Base-by-base conservation (phyloP, 2,797 vertebrate species). In the Silurus aristotelis region DNA sequence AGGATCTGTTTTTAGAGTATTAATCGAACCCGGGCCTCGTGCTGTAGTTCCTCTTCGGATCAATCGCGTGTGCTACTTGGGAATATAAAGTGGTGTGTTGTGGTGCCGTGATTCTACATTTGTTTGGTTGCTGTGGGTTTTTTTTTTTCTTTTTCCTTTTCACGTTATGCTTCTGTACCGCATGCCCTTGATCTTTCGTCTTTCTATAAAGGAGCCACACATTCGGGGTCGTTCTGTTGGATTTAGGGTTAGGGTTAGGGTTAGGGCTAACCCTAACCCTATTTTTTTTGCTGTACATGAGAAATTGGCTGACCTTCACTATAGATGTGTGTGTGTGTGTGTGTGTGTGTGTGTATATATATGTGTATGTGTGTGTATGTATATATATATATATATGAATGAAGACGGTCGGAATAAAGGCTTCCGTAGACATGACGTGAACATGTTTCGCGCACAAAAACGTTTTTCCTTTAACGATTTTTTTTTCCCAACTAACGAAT, bases 111-210 rank as follows among this genome's bases (percentile, higher is more conserved):
- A 77, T 38, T 25, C 55, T 43, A 63, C 31, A 22, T 82, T 46
- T 48, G 46, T 19, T 77, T 52, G 70, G 75, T 84, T 87, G 68
- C 82, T 64, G 78, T 87, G 56, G 19, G 55, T 63, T 55, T 27
- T 58, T 55, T 7, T 48, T 67, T 25, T 22, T 2, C 1, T 22
- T 31, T 27, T 22, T 76, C 6, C 27, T 52, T 67, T 55, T 56
- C 38, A 82, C 13, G 1, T 7, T 63, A 17, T 43, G 38, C 68
- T 43, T 80, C n/a, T 25, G 19, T 38, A 48, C 7, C 61, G 58
- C 63, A 56, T n/a, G 13, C 20, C 12, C 12, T 73, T 56, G 43
- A 12, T 70, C 15, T 73, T 52, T 73, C 48, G 7, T 55, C 48
- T 46, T 73, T 25, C 77, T 79, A n/a, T 1, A 7, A 20, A 61